Conservation (phyloP, 2,113 vertebrate genomes). For the Pampusana beccarii region DNA sequence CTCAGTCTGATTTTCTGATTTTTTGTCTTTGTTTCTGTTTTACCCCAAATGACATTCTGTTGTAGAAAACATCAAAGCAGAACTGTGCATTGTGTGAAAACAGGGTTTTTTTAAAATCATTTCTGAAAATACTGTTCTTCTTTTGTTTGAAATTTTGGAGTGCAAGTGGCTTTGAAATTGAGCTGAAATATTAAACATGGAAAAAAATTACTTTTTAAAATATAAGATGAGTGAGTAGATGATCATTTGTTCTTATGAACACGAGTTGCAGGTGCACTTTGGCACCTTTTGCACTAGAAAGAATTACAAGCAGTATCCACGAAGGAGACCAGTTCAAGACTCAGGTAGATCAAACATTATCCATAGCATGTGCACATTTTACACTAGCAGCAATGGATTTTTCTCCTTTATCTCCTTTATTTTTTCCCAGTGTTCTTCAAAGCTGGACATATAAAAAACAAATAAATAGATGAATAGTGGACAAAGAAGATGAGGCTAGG, state of each 20-base stretch:
- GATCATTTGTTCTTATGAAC: background rate
- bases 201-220: background rate
- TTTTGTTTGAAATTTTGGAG: background rate
- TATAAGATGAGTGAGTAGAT: rapidly evolving
- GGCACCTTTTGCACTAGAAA: background rate
- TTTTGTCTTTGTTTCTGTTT: background rate
- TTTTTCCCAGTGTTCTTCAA: background rate
- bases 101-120: rapidly evolving
- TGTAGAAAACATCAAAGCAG: background rate
- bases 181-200: background rate
- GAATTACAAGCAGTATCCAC: background rate
- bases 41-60: background rate
- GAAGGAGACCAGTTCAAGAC: background rate
- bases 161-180: background rate
- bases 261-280: background rate
- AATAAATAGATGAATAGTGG: background rate
- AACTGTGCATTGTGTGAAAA: background rate
- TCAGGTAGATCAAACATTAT: background rate
- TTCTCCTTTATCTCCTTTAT: background rate
- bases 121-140: background rate
- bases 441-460: background rate
- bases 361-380: rapidly evolving
- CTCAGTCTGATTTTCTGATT: background rate
- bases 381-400: background rate
- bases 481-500: background rate